Conservation (phyloP, 2,113 vertebrate genomes). For the Psilopsiagon aymara region DNA sequence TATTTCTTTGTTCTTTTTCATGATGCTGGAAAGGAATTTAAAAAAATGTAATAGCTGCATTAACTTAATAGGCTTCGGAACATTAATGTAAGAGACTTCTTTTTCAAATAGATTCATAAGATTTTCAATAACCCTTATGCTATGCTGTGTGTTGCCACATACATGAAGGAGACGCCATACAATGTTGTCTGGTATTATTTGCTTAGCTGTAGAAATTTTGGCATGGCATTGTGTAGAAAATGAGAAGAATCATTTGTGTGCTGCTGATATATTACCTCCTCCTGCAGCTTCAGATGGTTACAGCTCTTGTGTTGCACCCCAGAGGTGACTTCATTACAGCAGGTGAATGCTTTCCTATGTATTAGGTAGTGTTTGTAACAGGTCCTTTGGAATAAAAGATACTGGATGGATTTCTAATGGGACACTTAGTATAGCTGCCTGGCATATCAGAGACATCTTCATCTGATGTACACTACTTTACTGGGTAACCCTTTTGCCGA, state of each 20-base stretch:
- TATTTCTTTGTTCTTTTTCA: not conserved
- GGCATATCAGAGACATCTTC: not conserved
- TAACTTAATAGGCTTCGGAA: not conserved
- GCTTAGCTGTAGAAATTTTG: not conserved
- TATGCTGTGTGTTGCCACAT: not conserved
- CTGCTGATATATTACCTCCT: not conserved
- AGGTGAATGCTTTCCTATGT: not conserved
- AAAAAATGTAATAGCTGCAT: not conserved
- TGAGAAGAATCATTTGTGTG: not conserved
- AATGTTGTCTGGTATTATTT: not conserved
- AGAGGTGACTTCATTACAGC: not conserved
- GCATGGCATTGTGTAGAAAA: not conserved
- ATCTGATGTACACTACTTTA: not conserved
- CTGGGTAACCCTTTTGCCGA: not conserved
- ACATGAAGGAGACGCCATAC: not conserved
- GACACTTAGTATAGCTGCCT: not conserved
- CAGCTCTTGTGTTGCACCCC: not conserved
- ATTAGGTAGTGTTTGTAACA: not conserved
- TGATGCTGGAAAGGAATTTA: not conserved
- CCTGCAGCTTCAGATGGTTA: not conserved
- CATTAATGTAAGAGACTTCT: not conserved
- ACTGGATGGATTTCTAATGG: not conserved
- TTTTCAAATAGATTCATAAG: not conserved
- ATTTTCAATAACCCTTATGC: slow-evolving; percentile 23
- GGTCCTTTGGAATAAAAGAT: not conserved